A percentile compares a stretch with the other conserved stretches of the same genome.
Evolutionary conservation across 2,888 invertebrate species (phyloP).

Genomic region (Mongoloraphidia duomilia): DNA sequence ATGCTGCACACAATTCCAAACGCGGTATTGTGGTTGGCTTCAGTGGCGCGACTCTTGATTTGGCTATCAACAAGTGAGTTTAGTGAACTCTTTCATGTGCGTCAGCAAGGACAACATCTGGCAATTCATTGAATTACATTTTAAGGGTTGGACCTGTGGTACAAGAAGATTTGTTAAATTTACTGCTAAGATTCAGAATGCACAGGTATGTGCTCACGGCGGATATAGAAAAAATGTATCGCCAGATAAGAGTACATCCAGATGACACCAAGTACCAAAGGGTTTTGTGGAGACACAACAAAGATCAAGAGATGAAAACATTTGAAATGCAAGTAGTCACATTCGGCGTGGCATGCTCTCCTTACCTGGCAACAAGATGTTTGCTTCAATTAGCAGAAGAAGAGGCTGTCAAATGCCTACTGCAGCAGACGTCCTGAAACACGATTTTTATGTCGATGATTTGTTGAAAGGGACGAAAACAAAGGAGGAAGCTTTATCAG

Average conservation of each 20-base stretch:
- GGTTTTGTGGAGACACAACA: too few relatives aligned
- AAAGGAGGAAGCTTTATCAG: not conserved
- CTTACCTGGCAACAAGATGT: conserved; percentile 9
- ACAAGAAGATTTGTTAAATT: too few relatives aligned
- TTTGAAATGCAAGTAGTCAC: too few relatives aligned
- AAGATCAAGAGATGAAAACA: too few relatives aligned
- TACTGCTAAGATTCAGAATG: too few relatives aligned
- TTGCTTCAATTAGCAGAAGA: not conserved
- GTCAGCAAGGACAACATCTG: too few relatives aligned
- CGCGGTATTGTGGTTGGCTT: not conserved
- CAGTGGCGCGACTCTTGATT: conserved; percentile 2
- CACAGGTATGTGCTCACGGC: too few relatives aligned
- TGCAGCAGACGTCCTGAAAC: conserved; percentile 4
- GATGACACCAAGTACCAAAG: too few relatives aligned
- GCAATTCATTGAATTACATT: too few relatives aligned
- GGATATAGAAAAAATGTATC: too few relatives aligned
- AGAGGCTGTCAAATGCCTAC: not conserved
- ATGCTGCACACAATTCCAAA: conserved; percentile 1
- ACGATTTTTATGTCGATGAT: conserved; percentile 11
- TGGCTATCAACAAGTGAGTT: not conserved
- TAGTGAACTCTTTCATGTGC: not conserved
- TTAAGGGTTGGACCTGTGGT: too few relatives aligned
- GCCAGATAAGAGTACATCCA: too few relatives aligned
- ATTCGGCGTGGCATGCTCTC: not conserved
- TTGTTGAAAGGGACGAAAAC: not conserved